Conservation (phyloP, 2,113 vertebrate species). For the human (Homo sapiens) region DNA sequence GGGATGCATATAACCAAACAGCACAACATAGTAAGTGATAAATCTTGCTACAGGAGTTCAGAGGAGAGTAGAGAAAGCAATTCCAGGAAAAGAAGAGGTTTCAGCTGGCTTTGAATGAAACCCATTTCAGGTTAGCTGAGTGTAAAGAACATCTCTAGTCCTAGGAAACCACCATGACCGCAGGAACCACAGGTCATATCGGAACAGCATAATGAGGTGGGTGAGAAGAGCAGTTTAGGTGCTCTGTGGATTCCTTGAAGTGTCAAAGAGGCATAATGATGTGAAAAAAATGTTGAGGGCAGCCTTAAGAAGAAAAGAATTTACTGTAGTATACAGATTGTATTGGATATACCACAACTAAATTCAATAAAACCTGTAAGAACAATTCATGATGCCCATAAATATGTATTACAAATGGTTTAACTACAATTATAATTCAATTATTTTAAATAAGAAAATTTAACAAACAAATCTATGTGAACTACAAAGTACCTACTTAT, state of each 20-base stretch:
- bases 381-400: too few species aligned
- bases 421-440: background rate
- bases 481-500: background rate
- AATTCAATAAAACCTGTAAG: background rate
- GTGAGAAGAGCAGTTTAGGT: rapidly evolving
- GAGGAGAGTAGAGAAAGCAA: background rate
- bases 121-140: background rate
- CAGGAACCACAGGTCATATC: rapidly evolving
- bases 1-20: too few species aligned
- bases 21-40: rapidly evolving
- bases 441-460: background rate
- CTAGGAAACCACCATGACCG: background rate
- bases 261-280: background rate
- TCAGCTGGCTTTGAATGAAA: background rate
- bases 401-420: background rate
- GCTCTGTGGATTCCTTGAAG: too few species aligned
- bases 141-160: background rate
- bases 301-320: background rate
- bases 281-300: background rate
- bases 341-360: rapidly evolving
- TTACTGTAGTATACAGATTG: background rate
- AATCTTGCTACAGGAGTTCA: background rate
- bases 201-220: too few species aligned
- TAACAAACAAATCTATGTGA: background rate
- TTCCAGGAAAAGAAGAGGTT: background rate